Percentiles rank a stretch among this genome's conserved stretches.
These are phyloP conservation scores for Batillaria attramentaria DNA, from an alignment of 1,140 invertebrate species.

Conservation along the genomic window DNA sequence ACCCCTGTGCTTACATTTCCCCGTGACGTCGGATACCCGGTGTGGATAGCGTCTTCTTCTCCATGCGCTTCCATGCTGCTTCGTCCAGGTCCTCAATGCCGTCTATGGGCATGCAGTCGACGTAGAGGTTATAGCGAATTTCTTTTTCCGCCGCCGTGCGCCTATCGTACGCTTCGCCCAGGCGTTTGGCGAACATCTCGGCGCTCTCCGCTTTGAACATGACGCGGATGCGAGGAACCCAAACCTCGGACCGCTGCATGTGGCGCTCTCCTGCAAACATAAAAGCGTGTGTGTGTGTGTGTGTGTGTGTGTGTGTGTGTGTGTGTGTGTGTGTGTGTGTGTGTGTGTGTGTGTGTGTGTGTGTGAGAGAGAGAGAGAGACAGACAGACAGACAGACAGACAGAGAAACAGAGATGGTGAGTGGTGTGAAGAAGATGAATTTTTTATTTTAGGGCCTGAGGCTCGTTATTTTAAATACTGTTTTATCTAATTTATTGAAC, in stretches of 20 bases:
- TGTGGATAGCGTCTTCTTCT: slow-evolving; percentile 66
- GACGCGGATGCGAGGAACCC: slow-evolving; percentile 77
- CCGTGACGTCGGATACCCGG: no score
- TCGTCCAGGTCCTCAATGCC: slow-evolving; percentile 77
- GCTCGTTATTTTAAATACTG: no score
- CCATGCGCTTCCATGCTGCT: slow-evolving; percentile 71
- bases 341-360: neutral
- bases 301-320: neutral
- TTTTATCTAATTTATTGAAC: no score
- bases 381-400: neutral
- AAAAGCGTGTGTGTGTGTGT: no score
- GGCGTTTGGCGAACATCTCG: slow-evolving; percentile 76
- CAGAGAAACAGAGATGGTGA: neutral
- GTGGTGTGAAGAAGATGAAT: no score
- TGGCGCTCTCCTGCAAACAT: slow-evolving; percentile 46
- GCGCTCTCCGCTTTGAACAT: slow-evolving; percentile 83
- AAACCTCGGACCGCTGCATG: slow-evolving; percentile 66
- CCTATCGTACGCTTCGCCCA: slow-evolving; percentile 76
- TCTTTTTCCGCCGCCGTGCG: slow-evolving; percentile 76
- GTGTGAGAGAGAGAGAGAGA: slow-evolving; percentile 4
- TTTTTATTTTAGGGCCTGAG: no score
- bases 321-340: neutral
- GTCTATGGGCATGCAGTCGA: slow-evolving; percentile 80
- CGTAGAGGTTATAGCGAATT: slow-evolving; percentile 78
- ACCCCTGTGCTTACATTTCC: slow-evolving; percentile 56